Base-by-base conservation (phyloP, 1,140 invertebrate species). In the Neodiprion pinetum region DNA sequence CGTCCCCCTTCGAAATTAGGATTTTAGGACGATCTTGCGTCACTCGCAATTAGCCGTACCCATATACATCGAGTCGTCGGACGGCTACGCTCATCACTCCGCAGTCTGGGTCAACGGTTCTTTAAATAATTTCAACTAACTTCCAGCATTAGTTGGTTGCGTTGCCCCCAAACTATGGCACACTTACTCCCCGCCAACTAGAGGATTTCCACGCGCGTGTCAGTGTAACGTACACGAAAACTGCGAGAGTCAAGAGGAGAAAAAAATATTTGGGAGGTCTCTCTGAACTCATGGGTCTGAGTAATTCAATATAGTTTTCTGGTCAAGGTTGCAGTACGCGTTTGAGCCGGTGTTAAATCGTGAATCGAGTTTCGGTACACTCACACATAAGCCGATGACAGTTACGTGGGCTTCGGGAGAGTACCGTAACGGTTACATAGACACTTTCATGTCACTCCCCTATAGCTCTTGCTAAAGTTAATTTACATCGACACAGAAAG, bases 361-460 rank as follows among this genome's bases (percentile, higher is more conserved):
- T 40, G 28, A 2, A 40, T 40, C 28, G 28, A 40, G 28, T 40
- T 40, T 40, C 28, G 28, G 53, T 61, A 67, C 28, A 71, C 8
- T n/a, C 21, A 12, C 74, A 48, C 40, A 21, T 69, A 28, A 66
- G 17, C 40, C 14, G 21, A 21, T 71, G 23, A 40, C 65, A 53
- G 80, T 85, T 85, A 85, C 80, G 82, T 82, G 76, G 75, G 61
- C 65, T 74, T 72, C 71, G n/a, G 53, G 53, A 12, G 53, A 61
- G 72, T 84, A 81, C 84, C 80, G 77, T 82, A 84, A 85, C 82
- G 80, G 83, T 85, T 86, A 85, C 84, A 85, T 86, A 78, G 82
- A 77, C 81, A 85, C 84, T 86, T 86, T 84, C 84, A 61, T 61
- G 53, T 61, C 53, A 61, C 53, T 61, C 53, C 53, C n/a, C 53